Base-by-base conservation (phyloP, 2,113 vertebrate genomes). In the Pao palembangensis region DNA sequence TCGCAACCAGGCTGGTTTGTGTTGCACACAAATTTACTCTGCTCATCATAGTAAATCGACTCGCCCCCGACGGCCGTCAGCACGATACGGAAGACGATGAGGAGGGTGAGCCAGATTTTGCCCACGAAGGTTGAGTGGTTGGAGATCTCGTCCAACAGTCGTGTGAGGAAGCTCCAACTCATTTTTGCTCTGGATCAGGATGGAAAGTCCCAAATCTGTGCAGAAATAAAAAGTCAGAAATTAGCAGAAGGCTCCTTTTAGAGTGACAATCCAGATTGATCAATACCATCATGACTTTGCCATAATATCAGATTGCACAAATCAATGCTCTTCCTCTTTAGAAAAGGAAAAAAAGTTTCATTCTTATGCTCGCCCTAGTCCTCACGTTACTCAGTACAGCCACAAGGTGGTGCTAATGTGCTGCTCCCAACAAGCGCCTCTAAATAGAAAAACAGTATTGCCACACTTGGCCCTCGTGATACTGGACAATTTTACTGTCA, bases 161-260 rank as follows among this genome's bases (percentile, higher is more conserved):
- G 92, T 0, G 95, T 96, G 53, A 96, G 86, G 78, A 96, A 96
- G 54, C 94, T 95, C 95, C 95, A 96, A 69, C 95, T 96, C 95
- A 96, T 96, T 74, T 66, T 93, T 91, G 18, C 74, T 42, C 61
- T 48, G 16, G 34, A 28, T 58, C 31, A n/a, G 42, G 12, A 77
- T 14, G 25, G 31, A 61, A 12, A 42, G 23, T 71, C 41, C 87
- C 75, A 87, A 54, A 74, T 51, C 90, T 90, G 70, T 4, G 53
- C 0, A 43, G 23, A 50, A 19, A 14, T 47, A 1, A 7, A 13
- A 2, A 19, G 18, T 31, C 4, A 56, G 14, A 46, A 17, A 14
- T 52, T 16, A 54, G 15, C 3, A 4, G 6, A 28, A 28, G 25
- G 25, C 25, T 5, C 25, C 25, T 5, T 2, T 28, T 28, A 28